Percentiles rank a stretch among this genome's conserved stretches.
phyloP scores from a whole-genome alignment of 2,888 invertebrate species.

The Onchidella celtica region DNA sequence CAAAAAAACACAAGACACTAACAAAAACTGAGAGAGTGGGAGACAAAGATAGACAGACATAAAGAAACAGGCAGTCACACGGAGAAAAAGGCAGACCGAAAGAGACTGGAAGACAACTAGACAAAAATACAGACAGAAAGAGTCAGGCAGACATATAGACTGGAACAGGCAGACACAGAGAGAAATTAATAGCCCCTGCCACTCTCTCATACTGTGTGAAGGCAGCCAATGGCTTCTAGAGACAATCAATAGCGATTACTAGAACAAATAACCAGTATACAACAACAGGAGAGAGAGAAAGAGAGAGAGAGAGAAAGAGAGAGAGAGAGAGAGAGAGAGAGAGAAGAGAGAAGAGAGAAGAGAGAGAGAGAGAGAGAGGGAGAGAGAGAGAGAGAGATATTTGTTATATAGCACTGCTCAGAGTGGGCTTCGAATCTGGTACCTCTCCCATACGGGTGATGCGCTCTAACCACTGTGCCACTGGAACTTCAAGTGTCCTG shows the following conservation, averaged over 20 bases:
- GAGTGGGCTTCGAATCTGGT: too few relatives aligned
- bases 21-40: not conserved
- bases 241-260: too few relatives aligned
- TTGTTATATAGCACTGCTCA: too few relatives aligned
- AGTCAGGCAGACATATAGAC: not conserved
- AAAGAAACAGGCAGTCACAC: not conserved
- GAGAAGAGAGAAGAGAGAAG: not conserved
- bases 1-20: not conserved
- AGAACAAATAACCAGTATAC: too few relatives aligned
- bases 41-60: not conserved
- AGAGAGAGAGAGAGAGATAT: conserved; percentile 28
- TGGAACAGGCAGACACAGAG: not conserved
- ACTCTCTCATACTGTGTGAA: too few relatives aligned
- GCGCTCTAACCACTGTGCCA: too few relatives aligned
- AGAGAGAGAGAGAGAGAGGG: not conserved
- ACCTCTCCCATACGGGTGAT: too few relatives aligned
- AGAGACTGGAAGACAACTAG: not conserved
- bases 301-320: conserved; percentile 44
- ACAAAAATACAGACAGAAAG: not conserved
- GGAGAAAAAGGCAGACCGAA: not conserved
- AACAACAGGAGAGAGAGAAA: too few relatives aligned
- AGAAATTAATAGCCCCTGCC: too few relatives aligned
- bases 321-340: conserved; percentile 18
- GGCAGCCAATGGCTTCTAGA: too few relatives aligned
- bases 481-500: too few relatives aligned